Conservation (phyloP, 2,113 vertebrate species). For the Caranx melampygus region DNA sequence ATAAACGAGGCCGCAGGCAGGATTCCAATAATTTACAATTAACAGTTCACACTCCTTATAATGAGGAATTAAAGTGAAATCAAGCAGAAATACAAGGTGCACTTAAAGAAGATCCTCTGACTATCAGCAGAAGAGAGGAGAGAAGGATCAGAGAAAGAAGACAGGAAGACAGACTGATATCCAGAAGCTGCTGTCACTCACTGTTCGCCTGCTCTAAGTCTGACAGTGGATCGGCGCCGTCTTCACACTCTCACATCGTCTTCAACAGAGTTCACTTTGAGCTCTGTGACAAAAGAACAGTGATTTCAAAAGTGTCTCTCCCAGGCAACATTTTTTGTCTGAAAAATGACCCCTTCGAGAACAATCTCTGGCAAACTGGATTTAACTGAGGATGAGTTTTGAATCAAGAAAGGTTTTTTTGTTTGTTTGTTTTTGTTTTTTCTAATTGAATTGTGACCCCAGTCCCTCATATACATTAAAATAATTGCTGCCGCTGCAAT, state of each 20-base stretch:
- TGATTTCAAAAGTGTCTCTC: not conserved
- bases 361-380: not conserved
- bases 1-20: not conserved
- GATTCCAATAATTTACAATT: conserved; percentile 10
- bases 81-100: not conserved
- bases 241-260: not conserved
- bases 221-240: too few relatives aligned
- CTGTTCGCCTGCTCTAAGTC: not conserved
- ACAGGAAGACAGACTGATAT: not conserved
- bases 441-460: not conserved
- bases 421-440: too few relatives aligned
- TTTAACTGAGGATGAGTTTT: not conserved
- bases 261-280: not conserved
- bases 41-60: not conserved
- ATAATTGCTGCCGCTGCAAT: too few relatives aligned
- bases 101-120: not conserved
- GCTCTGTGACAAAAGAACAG: conserved; percentile 3
- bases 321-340: not conserved
- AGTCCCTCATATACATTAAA: too few relatives aligned
- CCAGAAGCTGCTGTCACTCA: not conserved
- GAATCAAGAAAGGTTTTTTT: not conserved
- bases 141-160: not conserved
- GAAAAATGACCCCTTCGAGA: not conserved
- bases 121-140: not conserved
- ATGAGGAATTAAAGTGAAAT: too few relatives aligned